phyloP scores from a whole-genome alignment of 2,888 invertebrate species.

The Chloroclysta siterata region DNA sequence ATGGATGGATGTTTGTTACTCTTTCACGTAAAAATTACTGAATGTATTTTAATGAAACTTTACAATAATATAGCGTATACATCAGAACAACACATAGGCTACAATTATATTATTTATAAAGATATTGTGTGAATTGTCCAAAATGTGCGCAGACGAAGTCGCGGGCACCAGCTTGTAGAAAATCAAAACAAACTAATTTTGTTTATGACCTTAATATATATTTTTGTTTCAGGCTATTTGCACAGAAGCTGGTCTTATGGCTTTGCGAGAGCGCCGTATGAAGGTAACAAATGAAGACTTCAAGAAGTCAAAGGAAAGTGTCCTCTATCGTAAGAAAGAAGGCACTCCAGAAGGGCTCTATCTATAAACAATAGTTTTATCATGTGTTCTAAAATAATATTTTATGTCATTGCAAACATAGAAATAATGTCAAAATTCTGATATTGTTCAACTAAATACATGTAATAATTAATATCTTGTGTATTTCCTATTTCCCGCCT shows the following conservation, averaged over 20 bases:
- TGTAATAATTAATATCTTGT: constrained; percentile 8
- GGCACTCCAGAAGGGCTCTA: constrained; percentile 99
- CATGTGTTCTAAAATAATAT: constrained; percentile 6
- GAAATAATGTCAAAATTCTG: constrained; percentile 15
- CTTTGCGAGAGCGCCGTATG: constrained; percentile 98
- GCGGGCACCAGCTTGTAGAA: too few relatives aligned
- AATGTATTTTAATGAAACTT: too few relatives aligned
- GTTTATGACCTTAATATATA: too few relatives aligned
- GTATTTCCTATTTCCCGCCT: not conserved
- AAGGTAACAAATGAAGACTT: constrained; percentile 99
- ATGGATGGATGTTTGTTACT: too few relatives aligned
- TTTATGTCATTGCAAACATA: constrained; percentile 17
- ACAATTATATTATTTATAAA: too few relatives aligned
- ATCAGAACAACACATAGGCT: too few relatives aligned
- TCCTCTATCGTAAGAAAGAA: constrained; percentile 99
- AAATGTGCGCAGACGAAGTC: too few relatives aligned
- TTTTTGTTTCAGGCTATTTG: constrained; percentile 93
- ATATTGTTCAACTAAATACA: constrained; percentile 22
- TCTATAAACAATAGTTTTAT: constrained; percentile 86
- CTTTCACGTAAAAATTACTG: too few relatives aligned
- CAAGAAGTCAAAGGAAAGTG: constrained; percentile 99
- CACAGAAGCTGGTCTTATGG: constrained; percentile 99
- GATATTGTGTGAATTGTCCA: too few relatives aligned
- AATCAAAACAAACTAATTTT: too few relatives aligned
- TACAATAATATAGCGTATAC: too few relatives aligned